Evolutionary conservation across 2,113 vertebrate genomes (phyloP), one percentile per base, ranked within the genome.

Genomic region (Clarias magur): DNA sequence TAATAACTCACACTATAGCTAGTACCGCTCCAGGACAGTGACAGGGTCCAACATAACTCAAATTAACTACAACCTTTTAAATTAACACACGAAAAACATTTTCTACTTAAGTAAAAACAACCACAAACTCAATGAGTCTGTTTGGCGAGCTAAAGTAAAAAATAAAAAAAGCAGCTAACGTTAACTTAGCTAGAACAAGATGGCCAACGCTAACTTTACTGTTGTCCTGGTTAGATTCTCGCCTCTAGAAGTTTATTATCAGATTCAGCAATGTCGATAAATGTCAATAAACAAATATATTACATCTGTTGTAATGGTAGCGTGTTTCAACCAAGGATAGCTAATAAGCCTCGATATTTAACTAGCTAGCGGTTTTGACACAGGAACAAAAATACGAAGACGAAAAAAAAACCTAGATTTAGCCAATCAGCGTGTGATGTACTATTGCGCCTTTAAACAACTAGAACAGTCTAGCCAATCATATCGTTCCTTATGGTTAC

Each of bases 321-420:
- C 80, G 27, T 23, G 34, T 80, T 83, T 86, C 16, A 91, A 88
- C 85, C 19, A 16, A 89, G 88, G 92, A 91, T 89, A 30, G 62
- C 27, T 82, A 79, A 48, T 67, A 67, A 76, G 63, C 70, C 81
- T 65, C 38, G 16, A 38, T 86, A 57, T 88, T 84, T 88, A 89
- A 86, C 65, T 86, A 88, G 88, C 73, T 89, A 88, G 84, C 78
- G 67, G 59, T 67, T 90, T 94, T 94, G 94, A 95, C 94, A 95
- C 95, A 95, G 95, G 93, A 96, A 95, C 95, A 95, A 95, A 95
- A 95, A 95, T 95, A 95, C 91, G 89, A 92, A 90, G 84, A 84
- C 83, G 91, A 86, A 89, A 84, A 56, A 84, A 75, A 38, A 81
- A 80, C 75, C 91, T 91, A 88, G 11, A 16, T 8, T 4, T 1